Evolutionary conservation across 2,797 vertebrate species (phyloP), one percentile per base, ranked within the genome.

Genomic region (Phrynocephalus forsythii): DNA sequence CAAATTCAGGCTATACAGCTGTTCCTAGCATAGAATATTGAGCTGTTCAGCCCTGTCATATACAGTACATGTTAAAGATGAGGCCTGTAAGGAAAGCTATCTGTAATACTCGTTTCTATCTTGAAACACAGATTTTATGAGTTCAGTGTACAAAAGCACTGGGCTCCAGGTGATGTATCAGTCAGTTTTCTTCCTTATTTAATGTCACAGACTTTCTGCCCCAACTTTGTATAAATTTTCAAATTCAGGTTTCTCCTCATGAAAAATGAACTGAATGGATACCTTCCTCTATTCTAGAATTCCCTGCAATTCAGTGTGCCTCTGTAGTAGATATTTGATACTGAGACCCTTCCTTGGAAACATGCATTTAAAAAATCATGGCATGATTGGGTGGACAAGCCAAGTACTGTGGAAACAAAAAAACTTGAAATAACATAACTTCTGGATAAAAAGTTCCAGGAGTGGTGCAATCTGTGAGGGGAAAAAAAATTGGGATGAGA

Each of bases 401-500:
- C 15, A 81, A 75, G 28, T 48, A 86, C 10, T 48, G 20, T 22
- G 82, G 56, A 79, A 79, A 73, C 9, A 22, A 78, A 73, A 10
- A 73, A 10, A 73, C 33, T 28, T n/a, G 22, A 52, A 78, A 79
- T 69, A 78, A 79, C n/a, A 52, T 85, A 16, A 84, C 48, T 67
- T 80, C 68, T 44, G 33, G 16, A 73, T 60, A 75, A 26, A 44
- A 66, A 56, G 18, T 26, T 83, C 80, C 60, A 77, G 72, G 80
- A 83, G 48, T 63, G 28, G 24, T 56, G 38, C 7, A 63, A 67
- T 82, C 79, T 68, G 50, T 83, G 66, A 44, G 18, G 24, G 52
- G 50, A n/a, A 56, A n/a, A 56, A n/a, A 89, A 84, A 44, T 38
- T 78, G 85, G 67, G 15, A 33, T 52, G 2, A 91, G 86, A 89